Base-by-base conservation (phyloP, 1,140 invertebrate species). In the Drosophila serrata region DNA sequence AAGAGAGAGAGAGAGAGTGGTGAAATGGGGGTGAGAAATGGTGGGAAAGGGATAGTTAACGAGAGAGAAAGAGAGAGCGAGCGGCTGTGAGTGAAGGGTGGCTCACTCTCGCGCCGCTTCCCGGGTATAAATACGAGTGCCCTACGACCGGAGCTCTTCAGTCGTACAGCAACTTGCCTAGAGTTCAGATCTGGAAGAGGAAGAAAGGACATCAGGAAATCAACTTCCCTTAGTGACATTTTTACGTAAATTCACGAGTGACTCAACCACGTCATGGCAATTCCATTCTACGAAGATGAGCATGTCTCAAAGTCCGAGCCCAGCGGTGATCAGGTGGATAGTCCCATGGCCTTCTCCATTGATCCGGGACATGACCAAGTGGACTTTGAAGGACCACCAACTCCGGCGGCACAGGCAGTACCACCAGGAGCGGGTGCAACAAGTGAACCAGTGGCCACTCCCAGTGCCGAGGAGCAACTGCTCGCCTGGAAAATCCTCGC, bases 401-500 rank as follows among this genome's bases (percentile, higher is more conserved):
- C 35, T 5, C 9, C 37, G 4, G 53, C 75, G 5, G 31, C 49
- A 37, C 31, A 56, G 37, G 37, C 33, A 57, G 17, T 46, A 29
- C 11, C 56, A 29, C 11, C 56, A 17, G 31, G 13, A 17, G 6
- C 65, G 35, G 39, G 33, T 55, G 67, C 80, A 75, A 84, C 84
- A 88, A 82, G 84, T 88, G 57, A 62, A 22, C 45, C 69, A 51
- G 62, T 17, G n/a, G 11, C 65, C 4, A 4, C 70, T 15, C 69
- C 87, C 15, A 91, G 51, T 27, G 75, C 81, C 11, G 86, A 90
- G 72, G 80, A 82, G 60, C 80, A 91, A 65, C 33, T 90, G 64
- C 9, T 86, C 13, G 87, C 87, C 40, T 92, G 91, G 91, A 92
- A 92, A 65, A 62, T 92, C 57, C 72, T 92, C 22, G 91, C 91